A percentile compares a stretch with the other conserved stretches of the same genome.
Evolutionary conservation across 2,797 vertebrate genomes (phyloP).

Genomic region (Tinamus major): DNA sequence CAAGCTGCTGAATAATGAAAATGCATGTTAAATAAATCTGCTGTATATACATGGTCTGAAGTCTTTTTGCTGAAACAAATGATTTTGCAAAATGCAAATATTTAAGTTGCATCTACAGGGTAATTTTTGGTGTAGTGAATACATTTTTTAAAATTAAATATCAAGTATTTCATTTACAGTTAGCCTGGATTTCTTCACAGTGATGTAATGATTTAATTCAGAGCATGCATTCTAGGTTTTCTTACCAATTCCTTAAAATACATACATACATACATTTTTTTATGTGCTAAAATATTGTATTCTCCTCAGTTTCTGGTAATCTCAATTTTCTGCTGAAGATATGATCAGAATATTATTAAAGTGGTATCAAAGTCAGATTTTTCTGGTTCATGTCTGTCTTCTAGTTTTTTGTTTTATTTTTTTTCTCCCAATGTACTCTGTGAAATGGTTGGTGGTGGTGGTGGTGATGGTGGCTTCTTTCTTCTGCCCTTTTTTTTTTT

Average conservation of each 20-base stretch:
- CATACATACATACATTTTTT: background rate
- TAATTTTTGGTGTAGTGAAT: slow-evolving; percentile 1
- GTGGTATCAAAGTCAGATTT: too few species aligned
- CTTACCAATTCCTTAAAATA: background rate
- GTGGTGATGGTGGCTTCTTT: background rate
- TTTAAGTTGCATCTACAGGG: background rate
- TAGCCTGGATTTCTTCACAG: background rate
- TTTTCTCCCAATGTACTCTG: background rate
- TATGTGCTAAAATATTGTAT: background rate
- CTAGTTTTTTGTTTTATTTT: background rate
- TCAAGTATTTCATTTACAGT: background rate
- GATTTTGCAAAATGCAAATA: slow-evolving; percentile 10
- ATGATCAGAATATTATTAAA: too few species aligned
- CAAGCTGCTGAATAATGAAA: background rate
- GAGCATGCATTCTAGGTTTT: background rate
- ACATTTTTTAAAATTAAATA: background rate
- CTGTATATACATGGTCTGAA: background rate
- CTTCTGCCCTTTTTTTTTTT: background rate
- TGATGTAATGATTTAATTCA: background rate
- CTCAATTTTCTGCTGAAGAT: background rate
- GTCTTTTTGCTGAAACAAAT: background rate
- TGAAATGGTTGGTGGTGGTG: background rate
- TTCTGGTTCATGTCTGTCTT: background rate
- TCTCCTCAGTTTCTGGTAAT: background rate
- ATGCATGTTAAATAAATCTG: background rate